Base-by-base conservation (phyloP, 2,888 invertebrate species). In the Boloria euphrosyne region DNA sequence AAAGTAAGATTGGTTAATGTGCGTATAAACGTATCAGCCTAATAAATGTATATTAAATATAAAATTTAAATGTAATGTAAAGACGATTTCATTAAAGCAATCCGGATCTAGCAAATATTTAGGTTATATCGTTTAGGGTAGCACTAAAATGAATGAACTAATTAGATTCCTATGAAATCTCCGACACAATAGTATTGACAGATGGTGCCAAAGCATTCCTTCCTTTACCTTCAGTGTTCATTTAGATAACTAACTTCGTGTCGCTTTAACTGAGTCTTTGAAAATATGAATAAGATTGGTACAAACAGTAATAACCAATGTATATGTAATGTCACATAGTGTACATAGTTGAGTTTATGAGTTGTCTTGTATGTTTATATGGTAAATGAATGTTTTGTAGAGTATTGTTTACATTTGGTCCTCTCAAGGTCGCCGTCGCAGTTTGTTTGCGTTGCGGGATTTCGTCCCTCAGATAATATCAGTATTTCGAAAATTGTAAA, bases 401-500 rank as follows among this genome's bases (percentile, higher is more conserved):
- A 67, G 73, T 76, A 69, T 69, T 73, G 74, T 74, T 70, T 71
- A 69, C 76, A 79, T 79, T 80, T 77, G 75, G 71, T 64, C 78
- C 87, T 89, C 88, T 83, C 84, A 83, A 77, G 81, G 82, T 83
- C 83, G 83, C 72, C 78, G 80, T 81, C 85, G 82, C 84, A 76
- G 81, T 83, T 80, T 76, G 86, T 89, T 89, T 89, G 85, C 78
- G 87, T 89, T 90, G 90, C 90, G 85, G 85, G 90, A 82, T 79
- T 75, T 76, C 73, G 80, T 77, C 81, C 85, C 82, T 78, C 85
- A 81, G 83, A 85, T 88, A 85, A 88, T 89, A 90, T 89, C 91
- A 90, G 91, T 92, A 91, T 92, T 90, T 90, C 85, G 85, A 89
- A 80, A 89, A 85, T 89, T 90, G 85, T 90, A 89, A 89, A 79